Evolutionary conservation across 2,888 invertebrate genomes (phyloP).

Genomic region (Tetranychus piercei): DNA sequence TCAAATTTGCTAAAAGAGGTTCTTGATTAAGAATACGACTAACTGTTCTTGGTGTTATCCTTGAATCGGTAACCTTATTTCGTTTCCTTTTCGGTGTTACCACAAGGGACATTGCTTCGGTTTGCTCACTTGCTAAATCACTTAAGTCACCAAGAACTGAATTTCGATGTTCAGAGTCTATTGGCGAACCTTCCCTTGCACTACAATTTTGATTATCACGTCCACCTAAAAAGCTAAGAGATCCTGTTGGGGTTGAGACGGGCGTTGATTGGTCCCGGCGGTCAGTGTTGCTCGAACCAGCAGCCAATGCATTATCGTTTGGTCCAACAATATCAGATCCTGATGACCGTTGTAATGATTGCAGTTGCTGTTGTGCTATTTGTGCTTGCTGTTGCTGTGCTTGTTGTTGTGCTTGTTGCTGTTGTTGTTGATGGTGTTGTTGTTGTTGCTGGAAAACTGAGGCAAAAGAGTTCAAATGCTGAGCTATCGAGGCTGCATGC

Average conservation of each 20-base stretch:
- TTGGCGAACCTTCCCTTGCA: conserved; percentile 1
- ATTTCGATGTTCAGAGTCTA: not conserved
- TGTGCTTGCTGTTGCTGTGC: not conserved
- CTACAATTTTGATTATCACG: not conserved
- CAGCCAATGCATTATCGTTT: not conserved
- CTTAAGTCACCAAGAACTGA: not conserved
- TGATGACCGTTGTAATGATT: conserved; percentile 5
- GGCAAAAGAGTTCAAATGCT: conserved; percentile 17
- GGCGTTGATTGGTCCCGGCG: not conserved
- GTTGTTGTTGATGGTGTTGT: conserved; percentile 20
- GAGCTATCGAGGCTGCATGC: conserved; percentile 12
- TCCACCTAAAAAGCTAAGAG: conserved; percentile 20
- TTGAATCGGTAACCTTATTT: conserved; percentile 83
- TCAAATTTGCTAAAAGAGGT: conserved; percentile 35
- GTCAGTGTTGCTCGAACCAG: not conserved
- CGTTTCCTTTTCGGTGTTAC: conserved; percentile 89
- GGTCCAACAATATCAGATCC: not conserved
- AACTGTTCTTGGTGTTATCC: conserved; percentile 74
- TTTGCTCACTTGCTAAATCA: conserved; percentile 49
- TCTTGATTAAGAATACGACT: conserved; percentile 67
- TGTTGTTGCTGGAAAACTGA: conserved; percentile 7
- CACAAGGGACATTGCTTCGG: conserved; percentile 80
- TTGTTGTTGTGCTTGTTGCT: conserved; percentile 16
- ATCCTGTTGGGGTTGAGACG: conserved; percentile 29
- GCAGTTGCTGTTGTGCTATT: conserved; percentile 18